Evolutionary conservation across 2,888 invertebrate species (phyloP).

Genomic region (Timema cristinae): DNA sequence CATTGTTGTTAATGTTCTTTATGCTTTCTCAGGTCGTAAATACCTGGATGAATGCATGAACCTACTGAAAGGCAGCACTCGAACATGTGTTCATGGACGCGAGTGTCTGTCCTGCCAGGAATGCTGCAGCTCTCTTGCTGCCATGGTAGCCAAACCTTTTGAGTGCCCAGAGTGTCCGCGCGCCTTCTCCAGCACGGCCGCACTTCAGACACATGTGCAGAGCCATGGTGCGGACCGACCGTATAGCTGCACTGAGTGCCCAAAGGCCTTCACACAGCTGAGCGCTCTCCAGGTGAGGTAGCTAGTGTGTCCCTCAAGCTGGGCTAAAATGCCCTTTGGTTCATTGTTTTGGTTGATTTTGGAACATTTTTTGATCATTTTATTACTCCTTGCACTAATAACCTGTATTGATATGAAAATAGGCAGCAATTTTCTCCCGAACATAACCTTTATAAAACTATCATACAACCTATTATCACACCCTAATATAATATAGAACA

Average conservation of each 20-base stretch:
- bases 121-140: background rate
- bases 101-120: background rate
- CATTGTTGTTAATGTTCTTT: no score
- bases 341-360: no score
- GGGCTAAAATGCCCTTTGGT: no score
- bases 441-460: background rate
- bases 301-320: background rate
- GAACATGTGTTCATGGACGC: no score
- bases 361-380: no score
- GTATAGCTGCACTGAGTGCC: background rate
- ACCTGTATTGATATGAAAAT: no score
- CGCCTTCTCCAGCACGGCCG: background rate
- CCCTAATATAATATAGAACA: no score
- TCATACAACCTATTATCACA: background rate
- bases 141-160: background rate
- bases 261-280: conserved; percentile 10
- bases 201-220: conserved; percentile 8
- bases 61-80: no score
- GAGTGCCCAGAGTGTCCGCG: conserved; percentile 2
- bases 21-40: no score
- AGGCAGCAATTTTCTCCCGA: no score
- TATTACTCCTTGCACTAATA: no score
- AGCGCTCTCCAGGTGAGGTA: conserved; percentile 7
- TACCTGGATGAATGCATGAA: no score
- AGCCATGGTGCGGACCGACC: conserved; percentile 9